phyloP scores from a whole-genome alignment of 23 tunicate genomes.

The Trididemnum nubilum region DNA sequence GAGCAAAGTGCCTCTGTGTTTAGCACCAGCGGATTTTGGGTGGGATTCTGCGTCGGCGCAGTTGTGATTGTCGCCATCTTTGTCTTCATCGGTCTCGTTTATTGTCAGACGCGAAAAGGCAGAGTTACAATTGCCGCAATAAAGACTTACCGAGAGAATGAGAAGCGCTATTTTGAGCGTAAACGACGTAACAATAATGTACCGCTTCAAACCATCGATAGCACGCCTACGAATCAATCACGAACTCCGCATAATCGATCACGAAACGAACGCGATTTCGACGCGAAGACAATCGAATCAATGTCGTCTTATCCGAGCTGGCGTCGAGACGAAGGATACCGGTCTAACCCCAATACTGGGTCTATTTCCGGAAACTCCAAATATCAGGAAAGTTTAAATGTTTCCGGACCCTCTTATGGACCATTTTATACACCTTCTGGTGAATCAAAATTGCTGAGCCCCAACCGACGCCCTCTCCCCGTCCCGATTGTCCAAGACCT shows the following conservation, averaged over 20 bases:
- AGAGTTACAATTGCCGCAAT: constrained; percentile 14
- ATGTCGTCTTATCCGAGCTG: constrained; percentile 1
- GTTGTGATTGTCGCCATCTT: not conserved
- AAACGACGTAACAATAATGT: constrained; percentile 13
- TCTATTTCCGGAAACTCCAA: constrained; percentile 9
- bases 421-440: constrained; percentile 7
- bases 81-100: not conserved
- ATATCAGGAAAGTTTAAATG: constrained; percentile 19
- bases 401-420: not conserved
- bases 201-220: not conserved
- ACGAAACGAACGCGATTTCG: not conserved
- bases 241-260: not conserved
- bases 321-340: constrained; percentile 21
- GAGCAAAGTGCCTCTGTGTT: not conserved
- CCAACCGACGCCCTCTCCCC: not conserved
- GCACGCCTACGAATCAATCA: not conserved
- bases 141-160: constrained; percentile 10
- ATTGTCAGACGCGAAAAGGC: not conserved
- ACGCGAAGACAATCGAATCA: not conserved
- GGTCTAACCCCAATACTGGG: constrained; percentile 1
- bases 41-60: constrained; percentile 10
- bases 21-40: constrained; percentile 2
- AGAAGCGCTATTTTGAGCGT: constrained; percentile 12
- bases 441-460: constrained; percentile 5
- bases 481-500: not conserved